Evolutionary conservation across 2,888 invertebrate species (phyloP), one percentile per base, ranked within the genome.

Genomic region (Drosophila buzzatii): DNA sequence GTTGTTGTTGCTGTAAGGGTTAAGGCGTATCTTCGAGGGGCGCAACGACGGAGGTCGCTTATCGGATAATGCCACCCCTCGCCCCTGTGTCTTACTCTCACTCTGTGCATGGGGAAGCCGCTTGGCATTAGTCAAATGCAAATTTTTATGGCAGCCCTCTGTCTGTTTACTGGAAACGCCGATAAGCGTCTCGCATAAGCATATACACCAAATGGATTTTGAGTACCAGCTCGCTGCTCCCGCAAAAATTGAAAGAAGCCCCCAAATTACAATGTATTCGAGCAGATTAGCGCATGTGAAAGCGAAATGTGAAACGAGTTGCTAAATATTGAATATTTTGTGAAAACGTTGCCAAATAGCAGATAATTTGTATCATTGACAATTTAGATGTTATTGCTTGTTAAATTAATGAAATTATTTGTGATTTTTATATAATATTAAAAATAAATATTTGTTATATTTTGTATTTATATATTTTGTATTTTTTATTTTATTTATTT

Each of bases 121-220:
- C 41, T 14, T 73, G 77, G 85, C 88, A 89, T 89, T 85, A 89
- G 85, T 87, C 80, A 87, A 89, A 85, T 85, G 88, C 85, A 85
- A 85, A 85, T 89, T 85, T 89, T 87, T 85, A 87, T 89, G 68
- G 88, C 88, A 81, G 70, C 42, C 55, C 76, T 53, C 61, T 75
- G 86, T 80, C 89, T 79, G 89, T 89, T 86, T 80, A 89, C 77
- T 89, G 69, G 77, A 75, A 71, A 65, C 84, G 77, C 74, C 89
- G 89, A 84, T 84, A 86, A 89, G 86, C 45, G 74, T 23, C 70
- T 83, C 70, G 74, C 77, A 85, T 80, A 83, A 83, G 80, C 86
- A 52, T 69, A 82, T 79, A 82, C 49, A 70, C 70, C 62, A 81
- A 83, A 37, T 51, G 27, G n/a, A 51, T 41, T 41, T 18, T 55